phyloP scores from a whole-genome alignment of 2,888 invertebrate species.

The Cybosia mesomella region DNA sequence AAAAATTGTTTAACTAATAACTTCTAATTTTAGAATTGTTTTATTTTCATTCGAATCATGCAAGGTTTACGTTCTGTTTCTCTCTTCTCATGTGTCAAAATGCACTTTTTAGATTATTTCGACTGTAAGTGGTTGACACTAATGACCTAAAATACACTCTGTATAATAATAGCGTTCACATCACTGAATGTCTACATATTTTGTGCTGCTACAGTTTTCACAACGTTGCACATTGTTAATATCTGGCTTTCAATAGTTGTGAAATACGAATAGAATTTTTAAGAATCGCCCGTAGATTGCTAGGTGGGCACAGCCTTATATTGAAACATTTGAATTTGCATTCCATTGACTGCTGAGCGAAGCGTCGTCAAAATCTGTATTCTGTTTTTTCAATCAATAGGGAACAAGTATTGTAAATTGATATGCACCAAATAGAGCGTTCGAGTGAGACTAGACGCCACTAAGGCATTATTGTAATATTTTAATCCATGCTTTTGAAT shows the following conservation, averaged over 20 bases:
- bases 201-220: neutral
- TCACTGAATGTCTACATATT: neutral
- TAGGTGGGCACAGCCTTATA: conserved; percentile 51
- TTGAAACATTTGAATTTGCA: conserved; percentile 28
- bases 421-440: conserved; percentile 68
- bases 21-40: too few species aligned
- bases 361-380: conserved; percentile 34
- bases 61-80: too few species aligned
- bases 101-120: too few species aligned
- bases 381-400: conserved; percentile 51
- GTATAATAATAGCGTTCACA: neutral
- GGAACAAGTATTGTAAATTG: conserved; percentile 70
- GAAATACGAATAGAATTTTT: conserved; percentile 17
- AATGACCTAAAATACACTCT: conserved; percentile 1
- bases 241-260: neutral
- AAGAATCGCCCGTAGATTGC: conserved; percentile 48
- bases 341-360: conserved; percentile 22
- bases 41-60: too few species aligned
- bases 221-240: neutral
- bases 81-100: too few species aligned
- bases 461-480: conserved; percentile 58
- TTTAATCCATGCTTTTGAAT: conserved; percentile 20
- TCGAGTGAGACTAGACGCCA: conserved; percentile 71
- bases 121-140: neutral
- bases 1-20: too few species aligned